Conservation (phyloP, 1,140 invertebrate genomes). For the Neodiprion lecontei region DNA sequence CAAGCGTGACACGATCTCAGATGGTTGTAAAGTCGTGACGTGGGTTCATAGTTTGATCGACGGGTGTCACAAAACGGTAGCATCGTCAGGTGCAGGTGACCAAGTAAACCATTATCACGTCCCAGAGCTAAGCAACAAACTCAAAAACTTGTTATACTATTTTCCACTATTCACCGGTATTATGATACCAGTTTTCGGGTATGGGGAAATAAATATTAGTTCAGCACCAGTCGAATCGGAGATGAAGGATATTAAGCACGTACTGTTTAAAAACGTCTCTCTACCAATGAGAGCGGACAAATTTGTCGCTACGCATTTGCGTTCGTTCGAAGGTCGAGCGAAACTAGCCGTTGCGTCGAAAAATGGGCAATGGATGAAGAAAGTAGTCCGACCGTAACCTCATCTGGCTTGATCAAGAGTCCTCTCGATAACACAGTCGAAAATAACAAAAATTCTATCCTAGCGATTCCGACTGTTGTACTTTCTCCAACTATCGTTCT, state of each 20-base stretch:
- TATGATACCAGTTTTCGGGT: neutral
- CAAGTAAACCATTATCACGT: constrained; percentile 2
- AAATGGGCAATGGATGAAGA: too few relatives aligned
- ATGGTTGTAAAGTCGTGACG: neutral
- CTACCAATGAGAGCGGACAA: neutral
- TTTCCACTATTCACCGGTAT: constrained; percentile 6
- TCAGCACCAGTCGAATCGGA: too few relatives aligned
- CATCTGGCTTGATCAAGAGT: too few relatives aligned
- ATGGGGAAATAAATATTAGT: too few relatives aligned
- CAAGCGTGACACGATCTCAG: neutral
- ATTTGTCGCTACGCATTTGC: neutral
- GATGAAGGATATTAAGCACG: neutral
- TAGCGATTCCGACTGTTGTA: too few relatives aligned
- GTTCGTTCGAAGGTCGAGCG: neutral
- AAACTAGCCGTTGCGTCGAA: neutral
- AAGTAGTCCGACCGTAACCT: too few relatives aligned
- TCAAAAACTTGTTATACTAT: neutral
- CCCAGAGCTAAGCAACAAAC: neutral
- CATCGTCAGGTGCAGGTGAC: neutral
- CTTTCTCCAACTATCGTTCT: too few relatives aligned
- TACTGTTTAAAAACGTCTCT: neutral
- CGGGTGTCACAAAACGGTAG: neutral
- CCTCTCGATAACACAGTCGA: too few relatives aligned
- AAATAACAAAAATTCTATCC: too few relatives aligned
- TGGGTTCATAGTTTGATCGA: neutral